Conservation (phyloP, 2,888 invertebrate genomes). For the Cryptocheilus praepositus region DNA sequence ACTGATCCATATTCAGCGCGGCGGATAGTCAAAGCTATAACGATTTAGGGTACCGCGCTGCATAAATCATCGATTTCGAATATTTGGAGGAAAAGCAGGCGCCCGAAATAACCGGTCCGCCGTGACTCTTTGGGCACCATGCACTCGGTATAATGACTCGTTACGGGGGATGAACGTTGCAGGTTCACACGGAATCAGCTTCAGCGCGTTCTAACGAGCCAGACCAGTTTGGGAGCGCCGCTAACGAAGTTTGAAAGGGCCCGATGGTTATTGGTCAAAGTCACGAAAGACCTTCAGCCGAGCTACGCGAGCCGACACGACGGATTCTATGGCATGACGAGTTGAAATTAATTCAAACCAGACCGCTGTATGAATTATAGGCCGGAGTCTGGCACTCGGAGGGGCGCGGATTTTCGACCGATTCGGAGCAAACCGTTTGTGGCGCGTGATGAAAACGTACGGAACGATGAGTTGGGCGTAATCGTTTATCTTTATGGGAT, state of each 20-base stretch:
- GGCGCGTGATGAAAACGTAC: too few relatives aligned
- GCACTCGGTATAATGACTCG: conserved; percentile 14
- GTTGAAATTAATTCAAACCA: conserved; percentile 17
- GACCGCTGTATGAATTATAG: not conserved
- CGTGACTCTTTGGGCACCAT: conserved; percentile 8
- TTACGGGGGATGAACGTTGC: conserved; percentile 12
- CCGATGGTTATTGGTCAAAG: conserved; percentile 47
- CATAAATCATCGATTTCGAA: too few relatives aligned
- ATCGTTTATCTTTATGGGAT: too few relatives aligned
- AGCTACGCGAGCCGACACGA: conserved; percentile 19
- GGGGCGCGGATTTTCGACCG: too few relatives aligned
- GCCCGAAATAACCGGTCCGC: too few relatives aligned
- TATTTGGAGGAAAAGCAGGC: too few relatives aligned
- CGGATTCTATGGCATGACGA: conserved; percentile 16
- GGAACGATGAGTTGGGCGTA: too few relatives aligned
- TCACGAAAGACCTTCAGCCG: conserved; percentile 30
- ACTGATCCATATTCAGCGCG: too few relatives aligned
- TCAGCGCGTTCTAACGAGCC: conserved; percentile 19
- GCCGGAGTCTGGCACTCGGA: too few relatives aligned
- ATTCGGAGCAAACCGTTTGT: too few relatives aligned
- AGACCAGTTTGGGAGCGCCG: conserved; percentile 26
- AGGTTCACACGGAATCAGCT: conserved; percentile 37
- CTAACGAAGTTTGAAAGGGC: conserved; percentile 63
- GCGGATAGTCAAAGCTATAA: too few relatives aligned
- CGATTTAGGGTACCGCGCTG: too few relatives aligned